phyloP scores from a whole-genome alignment of 2,797 vertebrate genomes.

The Sternotherus odoratus region DNA sequence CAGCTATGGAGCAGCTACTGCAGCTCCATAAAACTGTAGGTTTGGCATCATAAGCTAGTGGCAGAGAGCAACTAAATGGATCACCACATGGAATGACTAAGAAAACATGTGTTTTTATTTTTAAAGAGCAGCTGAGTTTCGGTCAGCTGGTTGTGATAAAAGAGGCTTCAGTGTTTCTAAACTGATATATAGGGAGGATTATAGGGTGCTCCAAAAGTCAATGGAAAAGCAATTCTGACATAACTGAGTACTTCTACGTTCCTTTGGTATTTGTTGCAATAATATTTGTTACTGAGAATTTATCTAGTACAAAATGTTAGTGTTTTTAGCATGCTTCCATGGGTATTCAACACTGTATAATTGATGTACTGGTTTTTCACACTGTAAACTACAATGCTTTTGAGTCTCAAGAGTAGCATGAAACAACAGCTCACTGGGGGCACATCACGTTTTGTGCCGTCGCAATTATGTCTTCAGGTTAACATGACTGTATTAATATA shows the following conservation, averaged over 20 bases:
- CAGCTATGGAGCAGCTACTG: slow-evolving; percentile 33
- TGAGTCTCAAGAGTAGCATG: slow-evolving; percentile 14
- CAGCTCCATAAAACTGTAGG: slow-evolving; percentile 38
- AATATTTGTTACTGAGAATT: slow-evolving; percentile 65
- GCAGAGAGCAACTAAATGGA: slow-evolving; percentile 28
- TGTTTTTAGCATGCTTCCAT: slow-evolving; percentile 40
- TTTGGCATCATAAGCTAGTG: slow-evolving; percentile 41
- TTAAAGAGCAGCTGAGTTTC: slow-evolving; percentile 70
- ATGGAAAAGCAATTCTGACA: slow-evolving; percentile 66
- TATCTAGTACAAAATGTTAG: slow-evolving; percentile 62
- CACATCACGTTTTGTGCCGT: slow-evolving; percentile 60
- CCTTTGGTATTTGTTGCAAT: slow-evolving; percentile 68
- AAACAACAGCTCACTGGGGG: slow-evolving; percentile 63
- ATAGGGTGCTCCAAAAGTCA: slow-evolving; percentile 56
- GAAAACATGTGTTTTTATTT: slow-evolving; percentile 74
- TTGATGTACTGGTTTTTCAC: slow-evolving; percentile 31
- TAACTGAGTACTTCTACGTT: slow-evolving; percentile 63
- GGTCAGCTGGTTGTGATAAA: slow-evolving; percentile 78
- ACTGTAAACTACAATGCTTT: slow-evolving; percentile 36
- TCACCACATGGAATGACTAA: slow-evolving; percentile 34
- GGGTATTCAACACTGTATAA: slow-evolving; percentile 55
- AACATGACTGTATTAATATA: slow-evolving; percentile 67
- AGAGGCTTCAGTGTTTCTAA: slow-evolving; percentile 59
- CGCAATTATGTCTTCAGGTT: slow-evolving; percentile 61
- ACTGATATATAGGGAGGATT: slow-evolving; percentile 68